Evolutionary conservation across 2,797 vertebrate species (phyloP).

Genomic region (Ctenopoma multispine): DNA sequence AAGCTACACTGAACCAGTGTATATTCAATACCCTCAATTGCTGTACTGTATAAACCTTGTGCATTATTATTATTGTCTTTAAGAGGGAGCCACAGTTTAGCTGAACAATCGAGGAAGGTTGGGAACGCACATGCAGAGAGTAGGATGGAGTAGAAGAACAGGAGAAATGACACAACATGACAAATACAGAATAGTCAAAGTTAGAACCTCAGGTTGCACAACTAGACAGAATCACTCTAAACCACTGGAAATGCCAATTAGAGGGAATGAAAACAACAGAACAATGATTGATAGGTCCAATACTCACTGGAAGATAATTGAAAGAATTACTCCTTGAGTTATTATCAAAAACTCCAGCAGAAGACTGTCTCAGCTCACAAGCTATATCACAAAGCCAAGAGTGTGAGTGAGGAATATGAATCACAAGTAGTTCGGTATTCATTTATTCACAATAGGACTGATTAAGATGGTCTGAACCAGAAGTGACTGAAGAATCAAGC

Average conservation of each 20-base stretch:
- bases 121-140: constrained; percentile 5
- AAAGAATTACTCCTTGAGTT: constrained; percentile 47
- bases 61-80: not conserved
- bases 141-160: not conserved
- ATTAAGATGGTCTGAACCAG: constrained; percentile 46
- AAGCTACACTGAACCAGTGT: not conserved
- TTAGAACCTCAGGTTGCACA: constrained; percentile 9
- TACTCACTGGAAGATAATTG: constrained; percentile 40
- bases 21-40: not conserved
- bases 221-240: constrained; percentile 16
- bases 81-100: not conserved
- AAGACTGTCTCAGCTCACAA: constrained; percentile 25
- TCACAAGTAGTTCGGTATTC: constrained; percentile 46
- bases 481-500: constrained; percentile 10
- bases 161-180: not conserved
- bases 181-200: not conserved
- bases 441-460: constrained; percentile 55
- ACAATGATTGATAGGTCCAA: constrained; percentile 41
- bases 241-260: constrained; percentile 49
- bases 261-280: constrained; percentile 46
- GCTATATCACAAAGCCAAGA: constrained; percentile 27
- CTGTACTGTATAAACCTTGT: not conserved
- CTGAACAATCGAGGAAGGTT: not conserved
- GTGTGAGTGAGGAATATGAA: constrained; percentile 34
- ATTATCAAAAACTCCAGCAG: constrained; percentile 17